Conservation (phyloP, 2,888 invertebrate species). For the Salticus scenicus region DNA sequence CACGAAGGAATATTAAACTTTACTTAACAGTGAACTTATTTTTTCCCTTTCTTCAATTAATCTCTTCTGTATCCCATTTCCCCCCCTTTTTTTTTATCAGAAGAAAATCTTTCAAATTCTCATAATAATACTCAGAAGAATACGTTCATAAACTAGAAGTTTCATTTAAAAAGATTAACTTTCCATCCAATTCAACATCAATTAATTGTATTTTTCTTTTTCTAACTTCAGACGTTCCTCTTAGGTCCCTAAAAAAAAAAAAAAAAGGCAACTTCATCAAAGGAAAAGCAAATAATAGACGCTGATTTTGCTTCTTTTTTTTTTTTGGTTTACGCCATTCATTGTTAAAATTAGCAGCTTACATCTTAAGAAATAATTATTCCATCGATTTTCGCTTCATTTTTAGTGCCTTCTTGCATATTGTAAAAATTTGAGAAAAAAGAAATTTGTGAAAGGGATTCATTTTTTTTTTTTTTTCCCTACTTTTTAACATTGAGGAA, state of each 20-base stretch:
- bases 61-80: no score
- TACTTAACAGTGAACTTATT: not conserved
- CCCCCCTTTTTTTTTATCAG: no score
- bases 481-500: no score
- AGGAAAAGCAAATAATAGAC: not conserved
- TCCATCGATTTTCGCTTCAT: not conserved
- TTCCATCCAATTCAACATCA: conserved; percentile 9
- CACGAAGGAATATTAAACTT: not conserved
- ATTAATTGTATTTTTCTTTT: conserved; percentile 3
- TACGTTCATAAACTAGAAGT: not conserved
- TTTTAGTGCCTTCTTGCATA: not conserved
- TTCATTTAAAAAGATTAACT: conserved; percentile 9
- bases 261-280: not conserved
- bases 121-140: not conserved
- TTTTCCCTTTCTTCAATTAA: no score
- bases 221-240: not conserved
- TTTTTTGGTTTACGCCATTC: no score
- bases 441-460: no score
- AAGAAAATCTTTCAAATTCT: not conserved
- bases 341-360: conserved; percentile 17
- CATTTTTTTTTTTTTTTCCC: not conserved
- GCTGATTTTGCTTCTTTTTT: not conserved
- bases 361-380: not conserved
- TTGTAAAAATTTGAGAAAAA: no score
- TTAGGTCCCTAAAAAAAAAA: not conserved